Percentiles rank a stretch among this genome's conserved stretches.
Conservation (phyloP, 2,113 vertebrate species). For the Setophaga kirtlandii region DNA sequence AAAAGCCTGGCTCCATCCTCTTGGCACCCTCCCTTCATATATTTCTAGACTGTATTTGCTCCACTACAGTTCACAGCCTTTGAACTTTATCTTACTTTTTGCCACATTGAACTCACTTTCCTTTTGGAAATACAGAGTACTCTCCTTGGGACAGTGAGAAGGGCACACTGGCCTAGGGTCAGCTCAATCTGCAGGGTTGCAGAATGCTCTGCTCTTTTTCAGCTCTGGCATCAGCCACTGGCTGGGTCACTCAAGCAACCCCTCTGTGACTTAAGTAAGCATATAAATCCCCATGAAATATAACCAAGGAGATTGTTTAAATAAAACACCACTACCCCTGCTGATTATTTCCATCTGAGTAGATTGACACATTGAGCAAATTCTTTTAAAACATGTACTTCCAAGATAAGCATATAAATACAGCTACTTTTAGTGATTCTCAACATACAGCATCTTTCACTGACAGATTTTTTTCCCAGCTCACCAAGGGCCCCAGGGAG, state of each 20-base stretch:
- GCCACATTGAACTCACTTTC: background rate
- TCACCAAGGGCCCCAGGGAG: background rate
- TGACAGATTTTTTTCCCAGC: background rate
- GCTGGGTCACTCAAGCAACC: background rate
- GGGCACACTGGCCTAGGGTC: background rate
- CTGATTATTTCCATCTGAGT: background rate
- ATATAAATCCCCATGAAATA: background rate
- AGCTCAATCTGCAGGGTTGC: background rate
- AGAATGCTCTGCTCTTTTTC: background rate
- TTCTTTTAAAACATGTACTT: background rate
- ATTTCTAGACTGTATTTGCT: background rate
- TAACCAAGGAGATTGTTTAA: background rate
- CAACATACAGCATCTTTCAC: background rate
- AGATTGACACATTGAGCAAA: background rate
- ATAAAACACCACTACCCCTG: background rate
- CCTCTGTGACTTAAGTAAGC: background rate
- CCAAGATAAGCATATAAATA: background rate
- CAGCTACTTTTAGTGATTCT: background rate
- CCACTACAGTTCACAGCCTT: background rate
- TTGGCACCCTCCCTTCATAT: background rate
- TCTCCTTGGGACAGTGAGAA: background rate
- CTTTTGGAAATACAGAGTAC: background rate
- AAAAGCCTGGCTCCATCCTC: background rate
- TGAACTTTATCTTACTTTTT: slow-evolving; percentile 12
- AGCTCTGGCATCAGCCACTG: background rate